Evolutionary conservation across 2,113 vertebrate species (phyloP).

Genomic region (Gallinago media): DNA sequence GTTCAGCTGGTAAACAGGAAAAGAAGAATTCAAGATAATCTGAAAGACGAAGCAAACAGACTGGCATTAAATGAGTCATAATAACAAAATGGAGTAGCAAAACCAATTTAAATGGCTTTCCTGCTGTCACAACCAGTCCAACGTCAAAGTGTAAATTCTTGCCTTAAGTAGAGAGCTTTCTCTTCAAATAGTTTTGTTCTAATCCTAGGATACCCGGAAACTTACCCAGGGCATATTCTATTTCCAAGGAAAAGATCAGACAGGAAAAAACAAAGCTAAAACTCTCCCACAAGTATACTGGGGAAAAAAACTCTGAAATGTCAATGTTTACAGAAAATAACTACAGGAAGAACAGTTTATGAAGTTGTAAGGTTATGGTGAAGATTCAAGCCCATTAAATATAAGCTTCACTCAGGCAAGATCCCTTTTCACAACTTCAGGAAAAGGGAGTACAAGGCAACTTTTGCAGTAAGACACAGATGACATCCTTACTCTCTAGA

Average conservation of each 20-base stretch:
- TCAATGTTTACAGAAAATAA: background rate
- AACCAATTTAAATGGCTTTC: background rate
- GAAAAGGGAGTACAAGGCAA: background rate
- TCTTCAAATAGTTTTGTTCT: background rate
- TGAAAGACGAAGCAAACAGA: background rate
- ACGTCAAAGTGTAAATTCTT: background rate
- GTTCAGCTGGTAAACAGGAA: constrained; percentile 29
- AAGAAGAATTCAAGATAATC: background rate
- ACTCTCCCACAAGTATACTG: background rate
- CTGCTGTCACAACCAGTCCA: background rate
- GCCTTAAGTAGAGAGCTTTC: background rate
- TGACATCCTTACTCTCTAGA: background rate
- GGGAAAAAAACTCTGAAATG: background rate
- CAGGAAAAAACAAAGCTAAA: background rate
- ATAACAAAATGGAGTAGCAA: constrained; percentile 17
- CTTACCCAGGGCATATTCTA: background rate
- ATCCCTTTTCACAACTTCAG: background rate
- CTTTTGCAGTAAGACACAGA: rapidly evolving
- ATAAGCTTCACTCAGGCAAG: background rate
- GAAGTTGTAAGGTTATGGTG: background rate
- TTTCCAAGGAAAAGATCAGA: background rate
- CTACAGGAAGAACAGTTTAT: background rate
- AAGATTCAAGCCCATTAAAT: background rate
- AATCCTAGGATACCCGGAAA: background rate
- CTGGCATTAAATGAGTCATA: background rate